phyloP scores from a whole-genome alignment of 2,797 vertebrate genomes.

The Hyperoplus lanceolatus region DNA sequence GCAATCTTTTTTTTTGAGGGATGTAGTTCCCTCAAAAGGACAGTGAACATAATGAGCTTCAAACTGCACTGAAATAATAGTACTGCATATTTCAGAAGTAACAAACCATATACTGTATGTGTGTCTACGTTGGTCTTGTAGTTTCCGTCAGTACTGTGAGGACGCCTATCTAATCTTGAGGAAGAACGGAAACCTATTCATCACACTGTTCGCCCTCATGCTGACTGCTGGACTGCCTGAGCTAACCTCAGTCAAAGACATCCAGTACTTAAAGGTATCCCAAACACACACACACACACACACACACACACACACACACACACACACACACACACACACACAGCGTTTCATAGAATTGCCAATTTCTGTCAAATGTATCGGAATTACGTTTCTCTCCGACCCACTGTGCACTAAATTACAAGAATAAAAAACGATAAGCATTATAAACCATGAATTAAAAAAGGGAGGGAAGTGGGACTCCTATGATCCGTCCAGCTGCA shows the following conservation, averaged over 20 bases:
- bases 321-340: background rate
- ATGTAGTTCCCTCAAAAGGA: too few relatives aligned
- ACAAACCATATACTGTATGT: background rate
- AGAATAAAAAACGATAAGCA: too few relatives aligned
- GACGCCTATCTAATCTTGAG: constrained; percentile 95
- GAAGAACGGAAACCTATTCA: constrained; percentile 97
- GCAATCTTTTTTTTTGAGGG: background rate
- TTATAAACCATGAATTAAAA: too few relatives aligned
- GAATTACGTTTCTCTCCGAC: too few relatives aligned
- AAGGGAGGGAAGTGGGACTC: too few relatives aligned
- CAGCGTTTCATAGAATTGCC: background rate
- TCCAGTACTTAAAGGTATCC: constrained; percentile 97
- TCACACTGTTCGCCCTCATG: constrained; percentile 99
- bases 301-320: background rate
- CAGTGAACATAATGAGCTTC: too few relatives aligned
- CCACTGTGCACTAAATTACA: too few relatives aligned
- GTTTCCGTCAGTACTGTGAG: constrained; percentile 97
- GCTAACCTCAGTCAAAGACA: constrained; percentile 97
- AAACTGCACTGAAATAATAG: background rate
- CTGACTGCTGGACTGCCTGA: constrained; percentile 97
- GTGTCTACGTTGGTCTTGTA: constrained; percentile 62
- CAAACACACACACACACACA: too few relatives aligned
- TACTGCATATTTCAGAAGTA: background rate
- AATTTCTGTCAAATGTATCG: too few relatives aligned
- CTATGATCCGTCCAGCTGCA: too few relatives aligned